Base-by-base conservation (phyloP, 2,888 invertebrate species). In the Lepas anatifera region DNA sequence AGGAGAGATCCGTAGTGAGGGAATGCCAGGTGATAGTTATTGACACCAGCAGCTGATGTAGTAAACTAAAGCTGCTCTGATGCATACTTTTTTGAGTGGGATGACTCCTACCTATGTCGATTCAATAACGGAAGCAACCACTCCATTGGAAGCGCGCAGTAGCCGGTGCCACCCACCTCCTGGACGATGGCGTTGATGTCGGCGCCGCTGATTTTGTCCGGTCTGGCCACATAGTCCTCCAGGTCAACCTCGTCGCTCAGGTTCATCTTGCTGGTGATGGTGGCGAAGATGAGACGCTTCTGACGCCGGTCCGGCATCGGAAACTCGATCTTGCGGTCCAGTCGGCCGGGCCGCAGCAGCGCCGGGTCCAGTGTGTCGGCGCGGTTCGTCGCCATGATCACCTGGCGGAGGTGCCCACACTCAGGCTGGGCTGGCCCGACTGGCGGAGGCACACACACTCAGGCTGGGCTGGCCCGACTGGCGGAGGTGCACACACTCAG, bases 121-220 rank as follows among this genome's bases (percentile, higher is more conserved):
- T n/a, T n/a, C n/a, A n/a, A n/a, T n/a, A n/a, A n/a, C n/a, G n/a
- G n/a, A n/a, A n/a, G n/a, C n/a, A n/a, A n/a, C n/a, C n/a, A n/a
- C n/a, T n/a, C n/a, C n/a, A n/a, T n/a, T n/a, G n/a, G n/a, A n/a
- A n/a, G n/a, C n/a, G n/a, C n/a, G n/a, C n/a, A n/a, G 50, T 25
- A 25, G 72, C 75, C 71, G 75, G 85, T 85, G 41, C 41, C 41
- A 41, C 41, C 41, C 29, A 52, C 52, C 82, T 99, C 99, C 81
- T 99, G 99, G 79, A 98, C 98, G 78, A 99, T 99, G 69, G 99
- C 97, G 81, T 99, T 99, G 77, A 99, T 98, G 78, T 99, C 99
- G 32, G 99, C 99, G 35, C 99, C 98, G 67, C 96, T 97, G 76
- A 99, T 97, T 81, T 95, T 92, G 80, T 99, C 99, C 2, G 99